Evolutionary conservation across 2,797 vertebrate species (phyloP), one percentile per base, ranked within the genome.

Genomic region (Mycteria americana): DNA sequence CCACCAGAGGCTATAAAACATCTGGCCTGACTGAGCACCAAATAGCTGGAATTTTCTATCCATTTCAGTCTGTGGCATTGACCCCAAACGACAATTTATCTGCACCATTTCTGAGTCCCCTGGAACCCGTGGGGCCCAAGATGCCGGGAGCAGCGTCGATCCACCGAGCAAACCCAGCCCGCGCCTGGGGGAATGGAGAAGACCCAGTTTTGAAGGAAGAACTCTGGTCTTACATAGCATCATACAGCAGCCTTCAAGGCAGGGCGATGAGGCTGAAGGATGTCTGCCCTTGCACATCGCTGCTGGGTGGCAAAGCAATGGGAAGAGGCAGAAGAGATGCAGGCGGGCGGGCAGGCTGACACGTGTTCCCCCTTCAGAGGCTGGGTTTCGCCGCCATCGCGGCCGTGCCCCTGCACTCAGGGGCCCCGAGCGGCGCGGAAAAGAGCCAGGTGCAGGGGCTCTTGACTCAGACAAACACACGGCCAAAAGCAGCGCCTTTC

Each of bases 1-100:
- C 91, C 93, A 93, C 89, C 87, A 92, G 95, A 96, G 95, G 70
- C 92, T 86, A 92, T 97, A 95, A 97, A 96, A 97, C 92, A 93
- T 95, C 93, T 96, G 91, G 79, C 82, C 67, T 94, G 82, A 94
- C 69, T 92, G 76, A 59, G 59, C 57, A 95, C 73, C 92, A 88
- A 92, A 94, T 86, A 93, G 82, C 79, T 94, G 54, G 73, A 88
- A 90, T 93, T 93, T 94, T 97, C 92, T 95, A 31, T 50, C 51
- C 69, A 84, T 96, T 91, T 92, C 87, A 75, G 51, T 73, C 13
- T 22, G 78, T 63, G 54, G 72, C 88, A 94, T 81, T 93, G 89
- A 94, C 82, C 50, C 59, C 62, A 92, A 84, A 86, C 1, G 37
- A n/a, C 82, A 86, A 91, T 95, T 93, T 78, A 74, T 91, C 59